phyloP scores from a whole-genome alignment of 2,888 invertebrate genomes.

The Orthosia gracilis region DNA sequence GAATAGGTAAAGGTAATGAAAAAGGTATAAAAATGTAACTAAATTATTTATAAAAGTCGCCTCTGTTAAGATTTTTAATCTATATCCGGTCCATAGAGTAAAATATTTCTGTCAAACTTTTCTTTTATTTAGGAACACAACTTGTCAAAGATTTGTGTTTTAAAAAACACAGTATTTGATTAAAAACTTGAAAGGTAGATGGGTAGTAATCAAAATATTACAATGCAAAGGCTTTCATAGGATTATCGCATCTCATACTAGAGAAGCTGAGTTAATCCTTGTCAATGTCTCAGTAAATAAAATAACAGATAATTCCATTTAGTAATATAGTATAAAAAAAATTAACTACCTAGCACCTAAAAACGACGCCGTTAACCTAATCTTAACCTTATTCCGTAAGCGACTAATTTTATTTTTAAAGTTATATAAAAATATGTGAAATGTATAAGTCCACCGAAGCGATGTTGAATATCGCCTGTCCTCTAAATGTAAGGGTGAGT shows the following conservation, averaged over 20 bases:
- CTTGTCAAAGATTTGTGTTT: too few species aligned
- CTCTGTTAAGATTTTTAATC: constrained; percentile 17
- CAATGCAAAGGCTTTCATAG: too few species aligned
- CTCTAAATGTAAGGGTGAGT: constrained; percentile 25
- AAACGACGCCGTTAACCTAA: background rate
- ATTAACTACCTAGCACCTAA: background rate
- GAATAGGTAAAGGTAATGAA: background rate
- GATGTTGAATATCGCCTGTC: constrained; percentile 35
- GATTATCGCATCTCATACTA: background rate
- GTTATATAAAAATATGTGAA: background rate
- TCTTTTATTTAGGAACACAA: too few species aligned
- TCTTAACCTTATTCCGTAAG: constrained; percentile 28
- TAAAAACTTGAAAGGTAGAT: too few species aligned
- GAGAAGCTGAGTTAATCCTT: background rate
- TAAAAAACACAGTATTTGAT: too few species aligned
- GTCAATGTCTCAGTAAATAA: background rate
- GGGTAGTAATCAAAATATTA: too few species aligned
- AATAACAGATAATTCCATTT: background rate
- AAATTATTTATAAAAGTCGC: constrained; percentile 34
- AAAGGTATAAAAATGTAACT: constrained; percentile 28
- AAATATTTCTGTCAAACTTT: too few species aligned
- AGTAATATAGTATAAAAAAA: constrained; percentile 11
- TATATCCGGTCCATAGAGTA: background rate
- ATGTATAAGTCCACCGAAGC: constrained; percentile 40
- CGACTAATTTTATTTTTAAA: constrained; percentile 18